These are phyloP conservation scores for Palythoa heliodiscus DNA, from an alignment of 92 coral and sea anemone genomes.

Conservation along the genomic window DNA sequence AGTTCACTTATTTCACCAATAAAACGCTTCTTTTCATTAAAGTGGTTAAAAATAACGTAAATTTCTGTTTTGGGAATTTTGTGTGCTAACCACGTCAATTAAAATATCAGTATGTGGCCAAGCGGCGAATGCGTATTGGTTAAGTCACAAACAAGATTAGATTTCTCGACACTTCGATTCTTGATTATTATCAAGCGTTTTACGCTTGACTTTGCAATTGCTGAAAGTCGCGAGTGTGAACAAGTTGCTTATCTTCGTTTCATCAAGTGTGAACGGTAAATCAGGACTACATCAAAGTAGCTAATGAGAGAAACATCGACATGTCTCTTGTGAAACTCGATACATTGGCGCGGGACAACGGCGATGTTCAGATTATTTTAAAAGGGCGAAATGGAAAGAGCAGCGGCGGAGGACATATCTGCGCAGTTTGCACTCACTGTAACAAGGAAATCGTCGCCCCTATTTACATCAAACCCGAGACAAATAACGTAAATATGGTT, in stretches of 20 bases:
- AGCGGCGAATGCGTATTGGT: constrained; percentile 7
- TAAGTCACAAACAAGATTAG: not conserved
- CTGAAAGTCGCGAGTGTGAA: no score
- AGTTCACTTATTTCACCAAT: not conserved
- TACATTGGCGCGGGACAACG: constrained; percentile 60
- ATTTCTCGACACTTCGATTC: not conserved
- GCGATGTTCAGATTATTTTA: constrained; percentile 86
- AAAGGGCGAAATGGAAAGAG: constrained; percentile 69
- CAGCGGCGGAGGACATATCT: constrained; percentile 46
- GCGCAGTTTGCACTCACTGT: constrained; percentile 89
- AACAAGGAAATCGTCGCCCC: constrained; percentile 84
- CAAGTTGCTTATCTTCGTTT: not conserved
- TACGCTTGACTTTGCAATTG: not conserved
- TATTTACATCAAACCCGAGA: constrained; percentile 80
- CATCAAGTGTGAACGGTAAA: not conserved
- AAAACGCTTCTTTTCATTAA: not conserved
- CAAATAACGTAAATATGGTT: constrained; percentile 61
- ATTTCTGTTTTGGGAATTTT: not conserved
- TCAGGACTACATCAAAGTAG: not conserved
- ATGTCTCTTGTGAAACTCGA: constrained; percentile 34
- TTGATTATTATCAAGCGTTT: not conserved
- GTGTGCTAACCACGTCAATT: not conserved
- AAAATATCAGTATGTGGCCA: constrained; percentile 15
- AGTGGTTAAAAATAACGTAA: not conserved
- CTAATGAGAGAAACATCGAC: not conserved